Percentiles rank a stretch among this genome's conserved stretches.
Evolutionary conservation across 2,888 invertebrate genomes (phyloP).

Genomic region (Rhamnusium bicolor): DNA sequence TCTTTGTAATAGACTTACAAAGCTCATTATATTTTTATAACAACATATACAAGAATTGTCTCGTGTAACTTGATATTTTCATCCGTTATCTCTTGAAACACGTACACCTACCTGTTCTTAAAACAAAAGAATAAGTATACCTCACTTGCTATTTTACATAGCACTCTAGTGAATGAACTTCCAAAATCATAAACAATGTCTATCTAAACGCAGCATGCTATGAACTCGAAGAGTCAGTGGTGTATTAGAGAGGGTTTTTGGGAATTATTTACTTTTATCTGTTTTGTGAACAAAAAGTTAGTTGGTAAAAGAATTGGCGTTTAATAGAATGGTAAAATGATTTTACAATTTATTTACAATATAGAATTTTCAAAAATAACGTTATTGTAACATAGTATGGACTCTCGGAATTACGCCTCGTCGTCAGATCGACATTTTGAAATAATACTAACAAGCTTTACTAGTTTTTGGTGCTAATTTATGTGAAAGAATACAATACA

Average conservation of each 20-base stretch:
- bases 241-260: background rate
- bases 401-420: too few relatives aligned
- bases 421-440: too few relatives aligned
- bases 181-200: constrained; percentile 4
- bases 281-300: background rate
- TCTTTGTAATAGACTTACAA: too few relatives aligned
- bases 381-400: too few relatives aligned
- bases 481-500: too few relatives aligned
- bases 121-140: constrained; percentile 16
- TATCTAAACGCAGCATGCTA: background rate
- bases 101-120: constrained; percentile 10
- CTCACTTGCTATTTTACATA: constrained; percentile 18
- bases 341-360: too few relatives aligned
- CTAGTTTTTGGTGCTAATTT: too few relatives aligned
- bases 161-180: constrained; percentile 2
- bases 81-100: constrained; percentile 12
- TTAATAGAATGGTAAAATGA: background rate
- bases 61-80: constrained; percentile 15
- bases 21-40: constrained; percentile 11
- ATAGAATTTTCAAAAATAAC: too few relatives aligned
- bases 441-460: too few relatives aligned
- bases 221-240: background rate
- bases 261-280: background rate
- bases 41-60: background rate
- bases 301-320: background rate